These are phyloP conservation scores for Orchestia grillus DNA, from an alignment of 1,140 invertebrate genomes.

Conservation along the genomic window DNA sequence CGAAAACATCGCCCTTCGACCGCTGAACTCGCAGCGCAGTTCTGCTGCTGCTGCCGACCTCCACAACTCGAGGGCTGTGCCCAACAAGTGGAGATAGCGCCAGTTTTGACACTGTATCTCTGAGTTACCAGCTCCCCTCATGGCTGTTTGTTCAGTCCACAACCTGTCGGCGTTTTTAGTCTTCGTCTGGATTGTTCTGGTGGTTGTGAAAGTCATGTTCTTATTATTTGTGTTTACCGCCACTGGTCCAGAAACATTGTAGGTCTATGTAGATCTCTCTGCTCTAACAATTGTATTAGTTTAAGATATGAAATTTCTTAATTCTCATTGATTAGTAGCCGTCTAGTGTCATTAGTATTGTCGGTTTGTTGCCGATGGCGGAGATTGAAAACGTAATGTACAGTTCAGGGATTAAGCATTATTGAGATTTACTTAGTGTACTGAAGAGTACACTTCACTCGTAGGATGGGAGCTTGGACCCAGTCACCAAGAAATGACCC, in stretches of 20 bases:
- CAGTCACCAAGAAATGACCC: neutral
- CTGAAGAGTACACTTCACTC: neutral
- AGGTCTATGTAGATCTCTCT: neutral
- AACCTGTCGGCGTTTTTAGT: neutral
- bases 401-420: neutral
- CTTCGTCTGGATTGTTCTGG: neutral
- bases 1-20: neutral
- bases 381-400: neutral
- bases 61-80: neutral
- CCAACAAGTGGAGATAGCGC: slow-evolving; percentile 45
- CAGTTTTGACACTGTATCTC: neutral
- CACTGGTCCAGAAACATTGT: neutral
- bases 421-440: neutral
- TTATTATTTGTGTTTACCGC: neutral
- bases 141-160: neutral
- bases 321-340: neutral
- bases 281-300: neutral
- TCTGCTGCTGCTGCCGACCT: neutral
- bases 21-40: neutral
- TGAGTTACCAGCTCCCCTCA: neutral
- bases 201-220: neutral
- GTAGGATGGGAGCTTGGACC: neutral
- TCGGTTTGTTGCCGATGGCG: neutral
- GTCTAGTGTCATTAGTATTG: neutral
- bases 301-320: neutral